Conservation (phyloP, 2,113 vertebrate species). For the Saguinus imperator region DNA sequence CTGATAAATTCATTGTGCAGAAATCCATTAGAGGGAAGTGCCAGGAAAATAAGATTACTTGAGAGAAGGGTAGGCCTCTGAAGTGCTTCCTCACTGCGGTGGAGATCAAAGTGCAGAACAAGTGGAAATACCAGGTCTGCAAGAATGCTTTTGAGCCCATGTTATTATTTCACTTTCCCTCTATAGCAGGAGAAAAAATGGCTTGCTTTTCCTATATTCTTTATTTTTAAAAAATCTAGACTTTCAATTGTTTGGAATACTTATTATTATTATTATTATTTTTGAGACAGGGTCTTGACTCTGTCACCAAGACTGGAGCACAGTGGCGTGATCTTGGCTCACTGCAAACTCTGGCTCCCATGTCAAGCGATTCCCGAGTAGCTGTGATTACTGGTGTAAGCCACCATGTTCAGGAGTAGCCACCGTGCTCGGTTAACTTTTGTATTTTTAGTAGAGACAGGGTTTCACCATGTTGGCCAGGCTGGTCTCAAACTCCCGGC, state of each 20-base stretch:
- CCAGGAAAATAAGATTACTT: conserved; percentile 83
- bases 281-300: neutral
- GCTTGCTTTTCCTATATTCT: conserved; percentile 68
- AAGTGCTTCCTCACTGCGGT: conserved; percentile 82
- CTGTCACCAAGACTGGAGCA: neutral
- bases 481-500: neutral
- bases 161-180: conserved; percentile 80
- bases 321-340: neutral
- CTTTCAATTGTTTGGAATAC: conserved; percentile 76
- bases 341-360: neutral
- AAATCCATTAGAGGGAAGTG: conserved; percentile 81
- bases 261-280: neutral
- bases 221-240: conserved; percentile 74
- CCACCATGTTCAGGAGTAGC: neutral
- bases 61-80: conserved; percentile 79
- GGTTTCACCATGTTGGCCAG: neutral
- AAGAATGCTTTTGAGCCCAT: conserved; percentile 75
- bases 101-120: conserved; percentile 83
- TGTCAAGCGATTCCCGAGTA: neutral
- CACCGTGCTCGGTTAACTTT: too few species aligned
- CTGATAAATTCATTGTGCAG: conserved; percentile 82
- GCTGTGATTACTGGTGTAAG: neutral
- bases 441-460: too few species aligned
- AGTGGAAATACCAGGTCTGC: conserved; percentile 85
- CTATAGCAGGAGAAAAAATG: conserved; percentile 72